Conservation (phyloP, 2,113 vertebrate genomes). For the Edolisoma coerulescens region DNA sequence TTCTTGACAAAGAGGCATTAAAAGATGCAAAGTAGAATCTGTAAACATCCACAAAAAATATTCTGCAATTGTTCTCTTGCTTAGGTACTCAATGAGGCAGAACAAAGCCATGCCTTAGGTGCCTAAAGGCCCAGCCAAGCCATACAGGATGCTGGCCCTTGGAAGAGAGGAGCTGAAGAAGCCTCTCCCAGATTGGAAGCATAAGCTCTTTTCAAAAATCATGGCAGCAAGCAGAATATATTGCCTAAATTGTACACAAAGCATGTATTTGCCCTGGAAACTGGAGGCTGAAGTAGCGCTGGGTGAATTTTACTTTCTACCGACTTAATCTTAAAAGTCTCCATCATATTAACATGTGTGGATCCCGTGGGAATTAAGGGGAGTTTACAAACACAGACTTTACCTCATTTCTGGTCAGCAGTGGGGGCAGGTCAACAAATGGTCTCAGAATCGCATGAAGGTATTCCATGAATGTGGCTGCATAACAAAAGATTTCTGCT, state of each 20-base stretch:
- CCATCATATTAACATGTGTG: background rate
- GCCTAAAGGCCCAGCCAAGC: background rate
- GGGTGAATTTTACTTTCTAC: background rate
- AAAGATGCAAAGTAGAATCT: background rate
- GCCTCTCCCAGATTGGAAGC: background rate
- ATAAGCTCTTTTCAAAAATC: background rate
- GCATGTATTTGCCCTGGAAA: background rate
- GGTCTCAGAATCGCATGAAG: conserved; percentile 81
- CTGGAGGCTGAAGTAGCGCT: background rate
- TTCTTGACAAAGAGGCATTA: background rate
- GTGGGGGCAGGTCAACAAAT: conserved; percentile 75
- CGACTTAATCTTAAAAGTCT: background rate
- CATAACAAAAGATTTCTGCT: background rate
- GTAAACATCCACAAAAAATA: background rate
- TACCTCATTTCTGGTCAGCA: conserved; percentile 93
- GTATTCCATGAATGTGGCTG: conserved; percentile 84
- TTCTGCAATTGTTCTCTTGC: background rate
- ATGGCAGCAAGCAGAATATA: background rate
- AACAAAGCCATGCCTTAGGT: background rate
- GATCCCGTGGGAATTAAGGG: background rate
- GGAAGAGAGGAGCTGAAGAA: background rate
- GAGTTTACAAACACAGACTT: background rate
- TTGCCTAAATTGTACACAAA: background rate
- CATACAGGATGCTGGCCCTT: background rate
- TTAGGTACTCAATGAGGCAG: background rate